Base-by-base conservation (phyloP, 1,140 invertebrate genomes). In the Galleria mellonella region DNA sequence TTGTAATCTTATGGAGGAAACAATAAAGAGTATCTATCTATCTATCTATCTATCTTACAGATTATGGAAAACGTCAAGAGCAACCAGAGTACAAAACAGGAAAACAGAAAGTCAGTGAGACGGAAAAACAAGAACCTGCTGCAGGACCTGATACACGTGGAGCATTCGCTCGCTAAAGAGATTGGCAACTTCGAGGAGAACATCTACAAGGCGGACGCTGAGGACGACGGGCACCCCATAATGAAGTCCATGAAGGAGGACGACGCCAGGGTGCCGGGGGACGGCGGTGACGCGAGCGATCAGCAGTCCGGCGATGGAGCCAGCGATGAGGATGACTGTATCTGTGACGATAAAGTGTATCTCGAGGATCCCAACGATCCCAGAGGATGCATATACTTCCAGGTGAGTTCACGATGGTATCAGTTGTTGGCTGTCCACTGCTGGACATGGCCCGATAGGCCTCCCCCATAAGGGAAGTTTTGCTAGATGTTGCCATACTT, bases 361-460 rank as follows among this genome's bases (percentile, higher is more conserved):
- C 60, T 88, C 1, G 87, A 87, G 45, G 77, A 84, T 32, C 77
- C 83, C 0, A 78, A 84, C 14, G 77, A 92, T 48, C 92, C 92
- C 0, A 87, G 87, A 13, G 91, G 91, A 6, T 94, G 91, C 46
- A 87, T 92, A n/a, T 94, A 92, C 64, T 94, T 94, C 62, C 93
- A 95, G 88, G 93, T 94, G 61, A 66, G 42, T 40, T 15, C n/a
- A n/a, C n/a, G n/a, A n/a, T n/a, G n/a, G n/a, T n/a, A n/a, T n/a
- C n/a, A n/a, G n/a, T n/a, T n/a, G 23, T 42, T 32, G 9, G 30
- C 4, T 4, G 8, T n/a, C n/a, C n/a, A n/a, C n/a, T n/a, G n/a
- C n/a, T n/a, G n/a, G n/a, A n/a, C n/a, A n/a, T n/a, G n/a, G n/a
- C n/a, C n/a, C n/a, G n/a, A n/a, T n/a, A n/a, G n/a, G n/a, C n/a